Percentiles rank a stretch among this genome's conserved stretches.
Evolutionary conservation across 2,113 vertebrate species (phyloP).

Genomic region (Colistium nudipinnis): DNA sequence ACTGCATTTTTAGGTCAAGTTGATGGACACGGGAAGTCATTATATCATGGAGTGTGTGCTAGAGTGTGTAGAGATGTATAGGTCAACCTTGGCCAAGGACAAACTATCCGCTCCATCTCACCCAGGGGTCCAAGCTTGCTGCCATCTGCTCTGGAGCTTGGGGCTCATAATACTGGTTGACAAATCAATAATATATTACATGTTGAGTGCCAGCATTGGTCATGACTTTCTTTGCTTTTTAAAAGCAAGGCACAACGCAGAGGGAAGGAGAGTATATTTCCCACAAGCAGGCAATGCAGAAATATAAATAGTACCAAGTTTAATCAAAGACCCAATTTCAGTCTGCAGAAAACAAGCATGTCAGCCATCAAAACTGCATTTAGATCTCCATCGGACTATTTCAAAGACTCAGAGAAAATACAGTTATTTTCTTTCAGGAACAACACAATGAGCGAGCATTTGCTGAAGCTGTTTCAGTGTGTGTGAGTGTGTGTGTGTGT

Average conservation of each 20-base stretch:
- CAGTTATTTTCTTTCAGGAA: slow-evolving; percentile 11
- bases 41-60: slow-evolving; percentile 17
- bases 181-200: slow-evolving; percentile 65
- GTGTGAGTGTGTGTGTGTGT: background rate
- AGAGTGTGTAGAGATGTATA: slow-evolving; percentile 22
- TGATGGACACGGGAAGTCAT: slow-evolving; percentile 34
- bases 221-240: slow-evolving; percentile 40
- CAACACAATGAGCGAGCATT: slow-evolving; percentile 26
- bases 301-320: slow-evolving; percentile 17
- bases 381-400: background rate
- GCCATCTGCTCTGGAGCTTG: slow-evolving; percentile 69
- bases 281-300: background rate
- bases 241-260: slow-evolving; percentile 25
- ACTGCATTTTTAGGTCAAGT: slow-evolving; percentile 40
- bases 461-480: slow-evolving; percentile 15
- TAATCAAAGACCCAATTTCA: slow-evolving; percentile 35
- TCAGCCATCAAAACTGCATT: slow-evolving; percentile 15
- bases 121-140: slow-evolving; percentile 58
- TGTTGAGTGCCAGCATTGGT: slow-evolving; percentile 36
- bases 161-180: slow-evolving; percentile 58
- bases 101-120: slow-evolving; percentile 59
- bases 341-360: slow-evolving; percentile 10
- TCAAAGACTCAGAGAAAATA: slow-evolving; percentile 13
- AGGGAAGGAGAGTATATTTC: slow-evolving; percentile 24
- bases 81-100: slow-evolving; percentile 74